A percentile compares a stretch with the other conserved stretches of the same genome.
Evolutionary conservation across 2,888 invertebrate species (phyloP).

Genomic region (Diogma glabrata): DNA sequence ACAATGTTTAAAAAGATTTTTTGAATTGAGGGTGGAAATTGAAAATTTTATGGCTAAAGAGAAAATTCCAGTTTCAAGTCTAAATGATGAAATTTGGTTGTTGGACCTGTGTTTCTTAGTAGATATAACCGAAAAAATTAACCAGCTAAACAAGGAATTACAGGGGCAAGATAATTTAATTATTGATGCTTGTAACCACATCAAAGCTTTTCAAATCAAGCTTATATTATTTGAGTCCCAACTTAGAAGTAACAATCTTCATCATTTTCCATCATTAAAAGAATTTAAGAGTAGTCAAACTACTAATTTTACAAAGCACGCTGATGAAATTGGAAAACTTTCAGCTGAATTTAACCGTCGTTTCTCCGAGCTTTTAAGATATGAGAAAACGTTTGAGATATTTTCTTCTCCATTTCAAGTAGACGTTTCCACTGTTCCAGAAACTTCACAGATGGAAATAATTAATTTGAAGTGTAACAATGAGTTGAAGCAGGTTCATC

Average conservation of each 20-base stretch:
- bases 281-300: neutral
- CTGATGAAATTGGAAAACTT: conserved; percentile 9
- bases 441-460: conserved; percentile 6
- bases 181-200: neutral
- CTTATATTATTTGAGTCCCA: neutral
- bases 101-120: neutral
- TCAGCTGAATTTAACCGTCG: neutral
- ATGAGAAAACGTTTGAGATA: conserved; percentile 7
- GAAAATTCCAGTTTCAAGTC: neutral
- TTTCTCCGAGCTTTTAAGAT: neutral
- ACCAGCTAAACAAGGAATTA: neutral
- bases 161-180: neutral
- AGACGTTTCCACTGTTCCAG: conserved; percentile 4
- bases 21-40: neutral
- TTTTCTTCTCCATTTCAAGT: conserved; percentile 1
- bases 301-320: neutral
- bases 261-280: neutral
- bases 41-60: neutral
- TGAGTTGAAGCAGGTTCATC: neutral
- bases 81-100: neutral
- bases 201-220: neutral
- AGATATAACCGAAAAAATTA: neutral
- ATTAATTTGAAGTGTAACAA: conserved; percentile 8
- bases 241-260: neutral
- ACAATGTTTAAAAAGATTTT: no score